Conservation (phyloP, 2,888 invertebrate genomes). For the Achlya flavicornis region DNA sequence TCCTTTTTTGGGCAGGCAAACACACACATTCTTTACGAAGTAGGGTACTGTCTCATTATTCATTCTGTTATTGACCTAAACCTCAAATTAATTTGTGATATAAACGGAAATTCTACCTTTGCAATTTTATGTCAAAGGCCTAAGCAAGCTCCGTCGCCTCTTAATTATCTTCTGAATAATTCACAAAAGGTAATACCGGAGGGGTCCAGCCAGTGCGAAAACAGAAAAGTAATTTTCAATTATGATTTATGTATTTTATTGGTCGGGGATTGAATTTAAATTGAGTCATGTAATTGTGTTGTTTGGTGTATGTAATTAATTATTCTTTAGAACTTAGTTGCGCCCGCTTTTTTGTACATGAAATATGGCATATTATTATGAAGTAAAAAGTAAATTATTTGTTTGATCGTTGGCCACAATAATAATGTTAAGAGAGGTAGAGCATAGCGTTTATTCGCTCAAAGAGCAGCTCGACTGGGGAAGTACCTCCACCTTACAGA, state of each 20-base stretch:
- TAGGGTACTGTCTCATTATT: not conserved
- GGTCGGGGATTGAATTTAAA: slow-evolving; percentile 30
- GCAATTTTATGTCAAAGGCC: slow-evolving; percentile 1
- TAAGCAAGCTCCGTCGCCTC: slow-evolving; percentile 9
- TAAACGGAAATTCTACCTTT: not conserved
- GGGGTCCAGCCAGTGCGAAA: slow-evolving; percentile 13
- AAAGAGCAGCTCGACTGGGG: too few relatives aligned
- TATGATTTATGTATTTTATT: slow-evolving; percentile 25
- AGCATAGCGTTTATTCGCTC: too few relatives aligned
- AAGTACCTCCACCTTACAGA: too few relatives aligned
- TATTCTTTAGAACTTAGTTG: not conserved
- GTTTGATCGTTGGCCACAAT: too few relatives aligned
- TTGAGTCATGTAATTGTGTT: slow-evolving; percentile 19
- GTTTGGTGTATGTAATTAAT: not conserved
- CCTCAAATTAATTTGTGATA: slow-evolving; percentile 5
- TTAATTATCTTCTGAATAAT: slow-evolving; percentile 20
- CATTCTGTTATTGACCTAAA: not conserved
- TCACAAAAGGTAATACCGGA: slow-evolving; percentile 21
- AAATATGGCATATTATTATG: too few relatives aligned
- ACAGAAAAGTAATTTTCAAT: slow-evolving; percentile 25
- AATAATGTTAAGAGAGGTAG: too few relatives aligned
- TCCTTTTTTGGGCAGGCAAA: too few relatives aligned
- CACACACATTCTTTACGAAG: too few relatives aligned
- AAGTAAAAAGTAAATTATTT: not conserved
- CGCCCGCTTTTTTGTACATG: not conserved